These are phyloP conservation scores for Coptodon bakossiorum DNA, from an alignment of 2,113 vertebrate species.

Conservation along the genomic window DNA sequence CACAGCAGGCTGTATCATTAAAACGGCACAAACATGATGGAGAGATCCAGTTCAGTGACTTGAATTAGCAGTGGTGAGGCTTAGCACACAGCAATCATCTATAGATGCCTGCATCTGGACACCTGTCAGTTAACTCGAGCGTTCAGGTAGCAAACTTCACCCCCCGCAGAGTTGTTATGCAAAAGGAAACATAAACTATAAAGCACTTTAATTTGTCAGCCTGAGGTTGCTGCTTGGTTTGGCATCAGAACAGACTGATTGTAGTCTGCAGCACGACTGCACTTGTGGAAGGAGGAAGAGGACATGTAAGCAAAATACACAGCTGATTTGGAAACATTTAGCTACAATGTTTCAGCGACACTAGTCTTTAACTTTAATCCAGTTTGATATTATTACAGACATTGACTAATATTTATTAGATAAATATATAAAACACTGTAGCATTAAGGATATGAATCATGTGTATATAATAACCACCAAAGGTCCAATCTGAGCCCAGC, in stretches of 20 bases:
- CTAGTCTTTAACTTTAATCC: not conserved
- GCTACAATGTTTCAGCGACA: not conserved
- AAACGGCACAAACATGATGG: not conserved
- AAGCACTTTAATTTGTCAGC: not conserved
- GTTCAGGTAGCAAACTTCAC: not conserved
- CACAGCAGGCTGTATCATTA: not conserved
- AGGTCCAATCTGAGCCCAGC: not conserved
- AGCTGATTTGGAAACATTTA: not conserved
- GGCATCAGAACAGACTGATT: not conserved
- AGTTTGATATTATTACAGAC: not conserved
- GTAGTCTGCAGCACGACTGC: not conserved
- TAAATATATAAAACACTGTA: not conserved
- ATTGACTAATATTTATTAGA: not conserved
- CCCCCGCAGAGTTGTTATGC: not conserved
- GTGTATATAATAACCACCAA: not conserved
- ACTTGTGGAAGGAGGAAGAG: not conserved
- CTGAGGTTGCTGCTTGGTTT: not conserved
- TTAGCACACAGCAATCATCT: not conserved
- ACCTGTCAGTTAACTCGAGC: not conserved
- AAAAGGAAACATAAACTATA: not conserved
- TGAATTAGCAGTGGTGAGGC: too few species aligned
- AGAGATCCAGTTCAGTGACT: not conserved
- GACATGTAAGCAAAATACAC: not conserved
- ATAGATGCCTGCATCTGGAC: not conserved
- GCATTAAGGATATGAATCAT: not conserved